A percentile compares a stretch with the other conserved stretches of the same genome.
These are phyloP conservation scores for Lycophotia porphyrea DNA, from an alignment of 2,888 invertebrate species.

Conservation along the genomic window DNA sequence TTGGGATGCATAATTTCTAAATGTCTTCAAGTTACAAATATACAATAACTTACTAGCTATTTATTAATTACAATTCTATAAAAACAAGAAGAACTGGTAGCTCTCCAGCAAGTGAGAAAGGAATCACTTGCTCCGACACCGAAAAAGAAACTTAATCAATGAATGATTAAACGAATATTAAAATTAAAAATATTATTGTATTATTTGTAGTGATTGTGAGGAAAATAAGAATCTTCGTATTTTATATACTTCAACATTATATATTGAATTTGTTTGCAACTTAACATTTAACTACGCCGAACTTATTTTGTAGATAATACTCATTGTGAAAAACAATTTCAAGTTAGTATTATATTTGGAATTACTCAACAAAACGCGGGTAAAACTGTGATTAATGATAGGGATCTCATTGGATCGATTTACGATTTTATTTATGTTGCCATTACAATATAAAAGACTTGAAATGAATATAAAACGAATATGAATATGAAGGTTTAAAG, in stretches of 20 bases:
- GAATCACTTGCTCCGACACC: conserved; percentile 4
- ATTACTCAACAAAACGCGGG: conserved; percentile 44
- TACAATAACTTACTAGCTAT: conserved; percentile 25
- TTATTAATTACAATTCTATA: conserved; percentile 37
- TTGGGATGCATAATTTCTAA: conserved; percentile 22
- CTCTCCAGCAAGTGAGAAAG: conserved; percentile 25
- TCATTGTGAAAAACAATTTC: conserved; percentile 47
- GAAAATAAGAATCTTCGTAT: conserved; percentile 16
- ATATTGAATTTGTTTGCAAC: conserved; percentile 59
- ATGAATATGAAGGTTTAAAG: too few relatives aligned
- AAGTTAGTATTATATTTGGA: conserved; percentile 37
- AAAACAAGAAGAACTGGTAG: conserved; percentile 21
- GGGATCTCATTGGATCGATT: conserved; percentile 61
- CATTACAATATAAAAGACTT: conserved; percentile 40
- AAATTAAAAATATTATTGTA: conserved; percentile 37
- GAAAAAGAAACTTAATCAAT: conserved; percentile 35
- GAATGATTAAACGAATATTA: conserved; percentile 42
- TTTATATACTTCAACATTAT: conserved; percentile 36
- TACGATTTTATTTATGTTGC: conserved; percentile 53
- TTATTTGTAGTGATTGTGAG: conserved; percentile 43
- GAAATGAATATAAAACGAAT: conserved; percentile 20
- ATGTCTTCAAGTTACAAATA: conserved; percentile 23
- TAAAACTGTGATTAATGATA: conserved; percentile 60
- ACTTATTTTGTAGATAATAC: conserved; percentile 53
- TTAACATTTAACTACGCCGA: conserved; percentile 25